Base-by-base conservation (phyloP, 92 coral and sea anemone genomes). In the Zoanthus sociatus region DNA sequence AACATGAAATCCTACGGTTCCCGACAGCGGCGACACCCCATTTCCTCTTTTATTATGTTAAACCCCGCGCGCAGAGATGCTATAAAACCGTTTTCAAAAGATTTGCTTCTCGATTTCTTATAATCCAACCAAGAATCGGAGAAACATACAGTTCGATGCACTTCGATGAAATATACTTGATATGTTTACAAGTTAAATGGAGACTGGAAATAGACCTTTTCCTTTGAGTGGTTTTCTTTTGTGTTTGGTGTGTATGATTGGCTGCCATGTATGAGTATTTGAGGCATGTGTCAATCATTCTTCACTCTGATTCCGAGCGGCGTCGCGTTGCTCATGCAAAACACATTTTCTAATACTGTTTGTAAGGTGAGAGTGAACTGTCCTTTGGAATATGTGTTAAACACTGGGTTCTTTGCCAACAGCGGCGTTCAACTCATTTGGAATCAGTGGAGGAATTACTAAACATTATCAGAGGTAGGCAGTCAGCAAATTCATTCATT, bases 201-300 rank as follows among this genome's bases (percentile, higher is more conserved):
- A 51, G 51, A 42, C 71, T 26, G 16, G 79, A 21, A 81, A 81
- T 50, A 66, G 61, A 75, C 21, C n/a, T 26, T 69, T 74, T 20
- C 85, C 74, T 81, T 66, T 66, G 75, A 81, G 58, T 67, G 85
- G 85, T 47, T 81, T 81, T 20, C 72, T 45, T 26, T 66, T 81
- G 85, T 81, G 58, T 64, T 20, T 60, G 18, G 18, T 18, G 63
- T 32, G 66, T 31, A 18, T 67, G 85, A 81, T 81, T 81, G 85
- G 85, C 5, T 81, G 20, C 56, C 45, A 67, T 94, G 98, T 88
- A 90, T 81, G 79, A 87, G 79, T 86, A 94, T 92, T 79, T 86
- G 33, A 60, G 77, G 95, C 72, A 94, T 91, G 95, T 94, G 98
- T 93, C 98, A 94, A 94, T 94, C 98, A 94, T 73, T 18, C 66